phyloP scores from a whole-genome alignment of 1,140 invertebrate genomes.

The Drosophila lacertosa region DNA sequence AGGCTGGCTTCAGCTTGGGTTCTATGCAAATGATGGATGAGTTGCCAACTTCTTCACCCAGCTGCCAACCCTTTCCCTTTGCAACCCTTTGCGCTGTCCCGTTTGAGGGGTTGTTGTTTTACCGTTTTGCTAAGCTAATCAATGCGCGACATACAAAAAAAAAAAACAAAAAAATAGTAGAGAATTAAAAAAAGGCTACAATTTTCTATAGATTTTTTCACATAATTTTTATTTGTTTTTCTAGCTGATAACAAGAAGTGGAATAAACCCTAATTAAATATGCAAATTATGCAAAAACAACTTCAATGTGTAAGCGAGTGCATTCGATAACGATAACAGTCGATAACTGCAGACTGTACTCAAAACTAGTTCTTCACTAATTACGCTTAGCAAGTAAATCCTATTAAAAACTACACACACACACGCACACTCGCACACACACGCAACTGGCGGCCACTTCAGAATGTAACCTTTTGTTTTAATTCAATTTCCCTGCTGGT shows the following conservation, averaged over 20 bases:
- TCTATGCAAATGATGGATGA: slow-evolving; percentile 75
- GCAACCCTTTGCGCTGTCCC: slow-evolving; percentile 32
- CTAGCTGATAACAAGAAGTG: slow-evolving; percentile 65
- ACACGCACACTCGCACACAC: no score
- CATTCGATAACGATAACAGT: slow-evolving; percentile 39
- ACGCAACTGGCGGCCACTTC: slow-evolving; percentile 64
- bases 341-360: slow-evolving; percentile 9
- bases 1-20: slow-evolving; percentile 19
- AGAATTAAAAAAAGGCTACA: slow-evolving; percentile 41
- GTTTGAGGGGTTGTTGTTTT: slow-evolving; percentile 36
- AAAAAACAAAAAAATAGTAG: not conserved
- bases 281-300: slow-evolving; percentile 74
- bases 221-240: slow-evolving; percentile 80
- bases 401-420: no score
- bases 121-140: slow-evolving; percentile 60
- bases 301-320: slow-evolving; percentile 70
- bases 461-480: slow-evolving; percentile 66
- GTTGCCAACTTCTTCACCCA: slow-evolving; percentile 45
- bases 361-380: slow-evolving; percentile 41
- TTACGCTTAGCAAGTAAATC: slow-evolving; percentile 69
- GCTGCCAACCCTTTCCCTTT: slow-evolving; percentile 58
- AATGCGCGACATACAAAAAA: slow-evolving; percentile 23
- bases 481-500: slow-evolving; percentile 70
- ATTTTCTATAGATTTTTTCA: slow-evolving; percentile 70
- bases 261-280: slow-evolving; percentile 67